Conservation (phyloP, 2,888 invertebrate genomes). For the Netelia fuscicornis region DNA sequence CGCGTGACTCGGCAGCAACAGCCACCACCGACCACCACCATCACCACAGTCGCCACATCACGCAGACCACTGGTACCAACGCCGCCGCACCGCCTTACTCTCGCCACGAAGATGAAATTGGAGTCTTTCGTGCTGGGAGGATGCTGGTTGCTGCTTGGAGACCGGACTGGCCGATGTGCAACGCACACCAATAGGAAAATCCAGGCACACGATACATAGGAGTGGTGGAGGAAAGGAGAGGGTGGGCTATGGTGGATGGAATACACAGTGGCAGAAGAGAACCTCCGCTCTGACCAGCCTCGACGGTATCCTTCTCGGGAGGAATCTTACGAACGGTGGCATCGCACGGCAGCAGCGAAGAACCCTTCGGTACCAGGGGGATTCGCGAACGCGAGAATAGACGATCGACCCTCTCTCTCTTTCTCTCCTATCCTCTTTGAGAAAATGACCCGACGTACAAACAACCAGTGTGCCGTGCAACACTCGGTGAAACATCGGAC, state of each 20-base stretch:
- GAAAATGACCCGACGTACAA: too few relatives aligned
- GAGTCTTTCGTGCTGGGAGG: conserved; percentile 73
- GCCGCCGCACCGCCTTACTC: conserved; percentile 49
- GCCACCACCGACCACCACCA: conserved; percentile 49
- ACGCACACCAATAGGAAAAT: conserved; percentile 11
- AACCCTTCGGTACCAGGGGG: conserved; percentile 44
- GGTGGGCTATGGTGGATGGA: not conserved
- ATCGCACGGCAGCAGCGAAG: conserved; percentile 36
- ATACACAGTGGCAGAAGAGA: not conserved
- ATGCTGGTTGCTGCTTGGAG: conserved; percentile 45
- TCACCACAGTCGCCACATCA: conserved; percentile 60
- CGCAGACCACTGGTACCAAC: conserved; percentile 52
- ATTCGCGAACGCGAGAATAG: conserved; percentile 48
- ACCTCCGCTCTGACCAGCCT: not conserved
- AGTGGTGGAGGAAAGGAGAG: not conserved
- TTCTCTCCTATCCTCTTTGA: not conserved
- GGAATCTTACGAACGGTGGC: conserved; percentile 26
- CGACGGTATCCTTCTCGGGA: not conserved
- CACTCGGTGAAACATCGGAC: conserved; percentile 30
- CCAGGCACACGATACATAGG: not conserved
- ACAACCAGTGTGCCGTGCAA: not conserved
- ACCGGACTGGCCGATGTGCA: conserved; percentile 45
- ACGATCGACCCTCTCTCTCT: conserved; percentile 8
- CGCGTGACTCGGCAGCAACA: conserved; percentile 83
- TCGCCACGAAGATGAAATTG: conserved; percentile 75